Evolutionary conservation across 2,888 invertebrate species (phyloP), one percentile per base, ranked within the genome.

Genomic region (Parnassius mnemosyne): DNA sequence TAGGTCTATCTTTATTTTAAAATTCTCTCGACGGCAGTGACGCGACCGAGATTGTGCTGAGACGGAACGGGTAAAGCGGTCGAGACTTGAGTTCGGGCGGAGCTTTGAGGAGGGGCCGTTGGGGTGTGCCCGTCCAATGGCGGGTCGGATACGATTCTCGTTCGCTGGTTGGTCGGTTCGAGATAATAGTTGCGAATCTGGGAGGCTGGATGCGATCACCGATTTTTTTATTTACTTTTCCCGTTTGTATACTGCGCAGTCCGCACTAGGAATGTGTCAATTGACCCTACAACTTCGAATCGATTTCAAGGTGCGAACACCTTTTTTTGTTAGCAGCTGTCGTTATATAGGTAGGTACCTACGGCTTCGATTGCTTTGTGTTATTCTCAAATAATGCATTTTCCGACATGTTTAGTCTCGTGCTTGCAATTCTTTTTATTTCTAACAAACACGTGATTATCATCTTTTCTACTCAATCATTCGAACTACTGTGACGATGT

Each of bases 131-230:
- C 66, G 70, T 64, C 90, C 88, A 90, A 89, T 89, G 53, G 70
- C 66, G 64, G 34, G 64, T 53, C 41, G 63, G 59, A 56, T 63
- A 65, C n/a, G n/a, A 65, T 65, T 74, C 74, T 76, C 73, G 76
- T 76, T 76, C 68, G 78, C 71, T 82, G 79, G 89, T 91, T 91
- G 90, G 91, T 71, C 69, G 76, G 60, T 60, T 67, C 71, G 84
- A 89, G 90, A 89, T 89, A 86, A 87, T 85, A 84, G 83, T 87
- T 67, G 89, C 89, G 86, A 88, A 90, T 87, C 84, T 86, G 80
- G 85, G 91, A 90, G 89, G 89, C 90, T 90, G 90, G 83, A 79
- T 82, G 78, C 75, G 74, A 72, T 75, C 65, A 70, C 73, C 78
- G 78, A 77, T 77, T 78, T 77, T 85, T 84, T 85, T 87, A 85